phyloP scores from a whole-genome alignment of 92 coral and sea anemone genomes.

The Porites rus region DNA sequence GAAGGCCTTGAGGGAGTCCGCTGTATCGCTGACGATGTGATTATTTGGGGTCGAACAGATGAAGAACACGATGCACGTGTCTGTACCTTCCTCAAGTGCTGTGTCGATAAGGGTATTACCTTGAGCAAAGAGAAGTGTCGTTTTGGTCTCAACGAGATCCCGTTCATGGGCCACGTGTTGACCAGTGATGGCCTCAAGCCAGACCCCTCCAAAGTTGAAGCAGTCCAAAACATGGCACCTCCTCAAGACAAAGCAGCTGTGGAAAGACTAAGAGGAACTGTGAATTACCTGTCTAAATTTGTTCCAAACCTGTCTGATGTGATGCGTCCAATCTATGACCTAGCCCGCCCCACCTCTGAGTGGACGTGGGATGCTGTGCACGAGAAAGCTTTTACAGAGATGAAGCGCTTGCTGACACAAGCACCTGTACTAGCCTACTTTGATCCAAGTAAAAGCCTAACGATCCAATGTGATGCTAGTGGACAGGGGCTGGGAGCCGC shows the following conservation, averaged over 20 bases:
- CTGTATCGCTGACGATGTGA: constrained; percentile 27
- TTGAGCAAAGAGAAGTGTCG: constrained; percentile 24
- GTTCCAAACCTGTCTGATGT: constrained; percentile 14
- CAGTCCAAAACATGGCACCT: constrained; percentile 17
- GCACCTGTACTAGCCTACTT: constrained; percentile 28
- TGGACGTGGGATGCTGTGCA: background rate
- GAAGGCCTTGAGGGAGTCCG: constrained; percentile 20
- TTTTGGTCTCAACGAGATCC: background rate
- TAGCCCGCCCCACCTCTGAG: background rate
- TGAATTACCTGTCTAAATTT: constrained; percentile 15
- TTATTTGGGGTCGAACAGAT: background rate
- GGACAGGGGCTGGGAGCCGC: constrained; percentile 41
- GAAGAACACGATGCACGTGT: constrained; percentile 12
- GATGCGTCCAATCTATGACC: constrained; percentile 28
- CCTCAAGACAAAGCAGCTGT: constrained; percentile 7
- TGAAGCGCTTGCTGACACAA: constrained; percentile 11
- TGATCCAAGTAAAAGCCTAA: constrained; percentile 6
- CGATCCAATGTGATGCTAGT: constrained; percentile 27
- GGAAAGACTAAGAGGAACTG: constrained; percentile 38
- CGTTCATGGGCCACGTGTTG: constrained; percentile 22
- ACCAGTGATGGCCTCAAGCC: constrained; percentile 7
- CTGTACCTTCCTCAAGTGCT: constrained; percentile 12
- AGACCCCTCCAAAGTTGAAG: background rate
- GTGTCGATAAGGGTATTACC: constrained; percentile 2
- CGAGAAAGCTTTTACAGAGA: background rate